Conservation (phyloP, 2,888 invertebrate genomes). For the Bellardia bayeri region DNA sequence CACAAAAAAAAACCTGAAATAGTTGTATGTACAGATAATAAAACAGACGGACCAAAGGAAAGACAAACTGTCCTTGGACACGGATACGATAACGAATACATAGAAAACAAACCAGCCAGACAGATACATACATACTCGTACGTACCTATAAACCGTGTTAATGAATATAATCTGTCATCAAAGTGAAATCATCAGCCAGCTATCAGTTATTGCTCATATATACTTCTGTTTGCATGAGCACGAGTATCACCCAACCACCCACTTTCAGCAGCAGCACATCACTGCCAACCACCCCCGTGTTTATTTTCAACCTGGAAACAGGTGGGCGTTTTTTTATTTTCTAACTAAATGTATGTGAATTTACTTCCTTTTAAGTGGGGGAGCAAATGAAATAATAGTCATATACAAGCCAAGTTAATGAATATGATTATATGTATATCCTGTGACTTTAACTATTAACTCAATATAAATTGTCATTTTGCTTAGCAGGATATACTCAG, state of each 20-base stretch:
- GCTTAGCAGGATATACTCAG: constrained; percentile 57
- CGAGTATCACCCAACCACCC: constrained; percentile 29
- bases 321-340: constrained; percentile 75
- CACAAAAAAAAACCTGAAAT: constrained; percentile 41
- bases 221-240: constrained; percentile 5
- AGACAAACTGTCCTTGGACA: constrained; percentile 48
- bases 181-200: constrained; percentile 75
- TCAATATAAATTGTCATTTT: constrained; percentile 80
- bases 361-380: constrained; percentile 21
- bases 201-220: constrained; percentile 60
- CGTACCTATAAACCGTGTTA: constrained; percentile 73
- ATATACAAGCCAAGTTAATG: constrained; percentile 73
- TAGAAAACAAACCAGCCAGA: constrained; percentile 14
- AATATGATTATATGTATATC: constrained; percentile 77
- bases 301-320: constrained; percentile 75
- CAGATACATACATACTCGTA: constrained; percentile 10
- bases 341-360: constrained; percentile 54
- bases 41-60: constrained; percentile 26
- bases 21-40: constrained; percentile 45
- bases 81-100: constrained; percentile 33
- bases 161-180: constrained; percentile 83
- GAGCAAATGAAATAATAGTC: constrained; percentile 42
- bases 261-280: constrained; percentile 11
- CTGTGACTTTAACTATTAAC: constrained; percentile 80
- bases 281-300: constrained; percentile 55